Evolutionary conservation across 2,888 invertebrate species (phyloP), one percentile per base, ranked within the genome.

Genomic region (Luffia ferchaultella): DNA sequence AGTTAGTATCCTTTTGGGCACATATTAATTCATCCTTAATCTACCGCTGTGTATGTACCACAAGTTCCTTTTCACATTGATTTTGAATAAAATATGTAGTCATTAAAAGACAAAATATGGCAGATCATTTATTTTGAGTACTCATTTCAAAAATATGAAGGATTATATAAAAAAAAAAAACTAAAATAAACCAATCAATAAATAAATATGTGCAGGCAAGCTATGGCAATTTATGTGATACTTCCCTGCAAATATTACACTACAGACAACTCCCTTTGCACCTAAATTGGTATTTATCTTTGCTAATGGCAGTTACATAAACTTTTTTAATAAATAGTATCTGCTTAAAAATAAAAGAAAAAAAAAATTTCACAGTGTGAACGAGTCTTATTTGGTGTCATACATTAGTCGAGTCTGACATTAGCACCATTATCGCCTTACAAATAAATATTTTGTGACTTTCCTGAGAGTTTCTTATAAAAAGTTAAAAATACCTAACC

Each of bases 1-100:
- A 83, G 84, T 84, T 85, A 84, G 84, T 85, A 82, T 82, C 80
- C 70, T 76, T 69, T 80, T 80, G 80, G 83, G 83, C 80, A 82
- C 77, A 82, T 82, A n/a, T n/a, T n/a, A 76, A 73, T 74, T 72
- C 69, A 73, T 77, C 70, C 80, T 82, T 80, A 82, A 63, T 70
- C 77, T 78, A 82, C 67, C 67, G 76, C 73, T 73, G 12, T 12
- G 12, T 30, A 30, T 30, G 30, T 30, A 30, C 30, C 30, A 30
- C 73, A 67, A 70, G 60, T 67, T 70, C 65, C 65, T 70, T 70
- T 68, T n/a, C n/a, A n/a, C n/a, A n/a, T 69, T 70, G 63, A 30
- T 30, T 12, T 73, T 76, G 74, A 67, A 70, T 74, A 72, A 73
- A 73, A 73, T 76, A 72, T 68, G 65, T 73, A 80, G 75, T 78